A percentile compares a stretch with the other conserved stretches of the same genome.
These are phyloP conservation scores for Elymnias hypermnestra DNA, from an alignment of 1,140 invertebrate genomes.

Conservation along the genomic window DNA sequence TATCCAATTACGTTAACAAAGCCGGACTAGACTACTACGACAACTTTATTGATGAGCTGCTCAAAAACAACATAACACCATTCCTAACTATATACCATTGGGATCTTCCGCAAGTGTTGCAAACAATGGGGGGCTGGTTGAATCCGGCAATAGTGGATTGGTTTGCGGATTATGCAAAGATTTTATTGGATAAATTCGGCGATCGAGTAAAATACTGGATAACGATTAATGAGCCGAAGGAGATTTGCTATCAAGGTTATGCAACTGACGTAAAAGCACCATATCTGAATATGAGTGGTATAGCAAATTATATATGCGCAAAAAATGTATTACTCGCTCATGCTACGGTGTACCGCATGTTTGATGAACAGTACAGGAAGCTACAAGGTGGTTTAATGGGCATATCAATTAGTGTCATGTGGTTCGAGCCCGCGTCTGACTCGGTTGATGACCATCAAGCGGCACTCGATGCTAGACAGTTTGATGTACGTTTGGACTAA, in stretches of 20 bases:
- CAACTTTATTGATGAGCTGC: constrained; percentile 77
- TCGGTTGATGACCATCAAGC: constrained; percentile 23
- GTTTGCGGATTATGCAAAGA: constrained; percentile 78
- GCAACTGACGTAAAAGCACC: constrained; percentile 67
- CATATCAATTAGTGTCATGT: constrained; percentile 70
- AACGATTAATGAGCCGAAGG: constrained; percentile 82
- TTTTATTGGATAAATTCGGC: constrained; percentile 68
- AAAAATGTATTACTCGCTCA: constrained; percentile 46
- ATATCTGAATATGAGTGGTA: constrained; percentile 60
- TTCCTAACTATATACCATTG: constrained; percentile 81
- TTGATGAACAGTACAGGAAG: constrained; percentile 50
- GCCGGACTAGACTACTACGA: constrained; percentile 80
- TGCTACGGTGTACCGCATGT: constrained; percentile 76
- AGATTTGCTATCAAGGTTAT: constrained; percentile 78
- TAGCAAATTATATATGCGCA: constrained; percentile 68
- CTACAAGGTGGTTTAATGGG: constrained; percentile 60
- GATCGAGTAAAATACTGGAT: constrained; percentile 80
- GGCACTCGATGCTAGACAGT: constrained; percentile 9
- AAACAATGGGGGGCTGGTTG: constrained; percentile 79
- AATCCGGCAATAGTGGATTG: constrained; percentile 78
- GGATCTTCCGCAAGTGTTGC: constrained; percentile 79
- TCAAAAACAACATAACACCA: constrained; percentile 72
- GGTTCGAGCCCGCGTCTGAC: constrained; percentile 63
- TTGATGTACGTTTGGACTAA: too few relatives aligned
- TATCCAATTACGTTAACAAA: constrained; percentile 61